phyloP scores from a whole-genome alignment of 2,113 vertebrate genomes.

The Siniperca chuatsi region DNA sequence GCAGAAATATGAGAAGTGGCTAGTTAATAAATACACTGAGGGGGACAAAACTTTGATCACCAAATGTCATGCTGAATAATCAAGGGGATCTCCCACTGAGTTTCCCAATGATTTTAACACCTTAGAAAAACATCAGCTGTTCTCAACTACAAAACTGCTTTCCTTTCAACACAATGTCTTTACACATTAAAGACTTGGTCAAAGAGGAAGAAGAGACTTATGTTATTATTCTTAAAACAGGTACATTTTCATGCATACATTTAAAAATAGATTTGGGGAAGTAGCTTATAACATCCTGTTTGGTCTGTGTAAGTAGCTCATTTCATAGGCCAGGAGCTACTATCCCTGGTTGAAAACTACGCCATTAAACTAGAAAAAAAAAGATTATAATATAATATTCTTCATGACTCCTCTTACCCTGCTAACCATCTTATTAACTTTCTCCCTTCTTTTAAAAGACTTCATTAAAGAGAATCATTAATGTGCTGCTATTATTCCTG shows the following conservation, averaged over 20 bases:
- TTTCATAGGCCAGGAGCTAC: neutral
- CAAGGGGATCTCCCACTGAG: neutral
- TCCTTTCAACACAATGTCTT: neutral
- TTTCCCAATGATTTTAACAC: neutral
- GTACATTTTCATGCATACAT: neutral
- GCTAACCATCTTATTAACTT: neutral
- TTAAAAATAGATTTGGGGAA: constrained; percentile 43
- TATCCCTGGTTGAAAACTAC: neutral
- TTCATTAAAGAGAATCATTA: too few relatives aligned
- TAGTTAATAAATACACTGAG: neutral
- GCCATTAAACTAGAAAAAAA: neutral
- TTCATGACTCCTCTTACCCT: neutral
- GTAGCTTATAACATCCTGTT: constrained; percentile 29
- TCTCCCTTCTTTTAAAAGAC: neutral
- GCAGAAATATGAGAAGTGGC: neutral
- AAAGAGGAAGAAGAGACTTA: neutral
- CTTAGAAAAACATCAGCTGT: neutral
- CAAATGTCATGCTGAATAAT: constrained; percentile 12
- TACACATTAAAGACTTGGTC: neutral
- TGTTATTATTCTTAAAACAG: neutral
- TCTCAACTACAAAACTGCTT: neutral
- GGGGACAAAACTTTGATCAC: too few relatives aligned
- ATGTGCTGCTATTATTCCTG: neutral
- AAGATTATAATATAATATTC: neutral
- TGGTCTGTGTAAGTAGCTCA: neutral